These are phyloP conservation scores for Prunella himalayana DNA, from an alignment of 2,113 vertebrate genomes.

Conservation along the genomic window DNA sequence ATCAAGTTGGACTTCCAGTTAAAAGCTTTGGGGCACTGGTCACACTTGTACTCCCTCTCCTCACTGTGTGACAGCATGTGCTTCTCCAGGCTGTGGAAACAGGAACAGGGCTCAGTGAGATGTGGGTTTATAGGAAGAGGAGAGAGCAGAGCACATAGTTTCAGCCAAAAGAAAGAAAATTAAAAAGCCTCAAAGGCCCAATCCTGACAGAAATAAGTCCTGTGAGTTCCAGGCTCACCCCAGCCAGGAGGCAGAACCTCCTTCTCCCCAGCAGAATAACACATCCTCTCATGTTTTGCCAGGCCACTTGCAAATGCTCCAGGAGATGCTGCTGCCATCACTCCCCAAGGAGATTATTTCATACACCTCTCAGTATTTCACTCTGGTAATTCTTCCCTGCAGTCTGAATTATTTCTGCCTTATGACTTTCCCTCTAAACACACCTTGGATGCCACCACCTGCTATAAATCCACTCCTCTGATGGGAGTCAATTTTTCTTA, in stretches of 20 bases:
- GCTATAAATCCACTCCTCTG: background rate
- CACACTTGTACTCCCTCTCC: constrained; percentile 93
- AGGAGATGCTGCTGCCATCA: background rate
- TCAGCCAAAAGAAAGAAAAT: background rate
- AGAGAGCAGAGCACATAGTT: background rate
- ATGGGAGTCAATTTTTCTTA: background rate
- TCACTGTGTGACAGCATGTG: constrained; percentile 92
- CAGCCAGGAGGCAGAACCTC: background rate
- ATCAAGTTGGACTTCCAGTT: constrained; percentile 88
- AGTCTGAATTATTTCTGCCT: constrained; percentile 17
- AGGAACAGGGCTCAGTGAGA: constrained; percentile 43
- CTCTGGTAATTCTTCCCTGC: background rate
- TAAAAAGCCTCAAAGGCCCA: background rate
- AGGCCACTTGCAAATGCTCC: background rate
- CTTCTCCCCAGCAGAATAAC: background rate
- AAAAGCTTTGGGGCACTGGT: constrained; percentile 87
- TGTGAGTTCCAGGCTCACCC: background rate
- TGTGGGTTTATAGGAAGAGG: background rate
- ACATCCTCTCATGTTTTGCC: background rate
- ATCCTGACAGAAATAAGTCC: background rate
- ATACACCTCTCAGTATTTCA: background rate
- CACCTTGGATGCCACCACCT: background rate
- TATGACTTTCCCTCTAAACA: background rate
- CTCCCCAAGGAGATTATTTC: constrained; percentile 17
- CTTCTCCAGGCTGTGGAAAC: constrained; percentile 86